phyloP scores from a whole-genome alignment of 2,888 invertebrate genomes.

The Camptogramma bilineatum region DNA sequence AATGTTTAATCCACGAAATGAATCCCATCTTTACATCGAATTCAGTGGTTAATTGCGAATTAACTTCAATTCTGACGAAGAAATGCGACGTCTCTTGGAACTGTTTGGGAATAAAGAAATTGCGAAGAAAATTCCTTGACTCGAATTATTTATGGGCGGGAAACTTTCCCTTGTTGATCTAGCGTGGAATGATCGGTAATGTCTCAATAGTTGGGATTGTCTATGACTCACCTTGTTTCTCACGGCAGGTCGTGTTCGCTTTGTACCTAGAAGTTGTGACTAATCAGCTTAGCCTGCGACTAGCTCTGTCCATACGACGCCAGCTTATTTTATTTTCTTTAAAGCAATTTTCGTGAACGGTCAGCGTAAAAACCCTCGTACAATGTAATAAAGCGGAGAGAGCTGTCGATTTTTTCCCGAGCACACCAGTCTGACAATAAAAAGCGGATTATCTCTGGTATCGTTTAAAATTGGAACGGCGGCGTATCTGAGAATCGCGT shows the following conservation, averaged over 20 bases:
- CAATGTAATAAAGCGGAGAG: constrained; percentile 51
- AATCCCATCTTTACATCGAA: constrained; percentile 41
- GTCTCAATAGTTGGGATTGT: constrained; percentile 46
- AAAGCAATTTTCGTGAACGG: constrained; percentile 40
- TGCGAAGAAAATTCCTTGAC: constrained; percentile 38
- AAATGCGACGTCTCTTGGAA: constrained; percentile 33
- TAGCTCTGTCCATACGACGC: constrained; percentile 38
- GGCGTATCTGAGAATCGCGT: constrained; percentile 67
- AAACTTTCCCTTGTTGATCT: constrained; percentile 45
- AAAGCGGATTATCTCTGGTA: constrained; percentile 73
- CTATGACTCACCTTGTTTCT: constrained; percentile 71
- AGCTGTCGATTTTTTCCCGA: constrained; percentile 53
- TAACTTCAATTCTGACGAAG: constrained; percentile 40
- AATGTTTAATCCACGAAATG: constrained; percentile 44
- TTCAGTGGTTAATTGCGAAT: constrained; percentile 46
- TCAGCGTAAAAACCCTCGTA: constrained; percentile 47
- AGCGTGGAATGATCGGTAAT: constrained; percentile 42
- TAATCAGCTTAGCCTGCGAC: constrained; percentile 59
- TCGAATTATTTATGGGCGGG: constrained; percentile 39
- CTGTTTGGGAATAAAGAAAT: constrained; percentile 27
- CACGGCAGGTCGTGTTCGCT: constrained; percentile 53
- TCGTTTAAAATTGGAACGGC: constrained; percentile 74
- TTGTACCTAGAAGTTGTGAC: constrained; percentile 67
- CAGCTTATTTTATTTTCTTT: constrained; percentile 42
- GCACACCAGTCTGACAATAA: constrained; percentile 61